These are phyloP conservation scores for Dastarcus helophoroides DNA, from an alignment of 2,888 invertebrate species.

Conservation along the genomic window DNA sequence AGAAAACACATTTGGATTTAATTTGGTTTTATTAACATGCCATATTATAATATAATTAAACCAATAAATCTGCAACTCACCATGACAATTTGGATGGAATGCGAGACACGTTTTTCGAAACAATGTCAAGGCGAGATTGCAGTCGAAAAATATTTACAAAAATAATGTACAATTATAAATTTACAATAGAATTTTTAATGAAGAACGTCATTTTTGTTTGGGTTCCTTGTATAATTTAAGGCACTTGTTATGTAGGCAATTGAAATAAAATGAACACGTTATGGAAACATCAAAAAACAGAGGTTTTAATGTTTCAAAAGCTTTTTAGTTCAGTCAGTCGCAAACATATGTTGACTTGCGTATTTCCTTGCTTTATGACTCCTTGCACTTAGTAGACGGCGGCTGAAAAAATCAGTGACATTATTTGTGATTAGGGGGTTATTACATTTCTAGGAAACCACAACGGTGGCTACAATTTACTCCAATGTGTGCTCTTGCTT, in stretches of 20 bases:
- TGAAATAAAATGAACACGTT: constrained; percentile 25
- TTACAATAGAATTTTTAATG: constrained; percentile 8
- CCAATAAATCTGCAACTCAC: constrained; percentile 7
- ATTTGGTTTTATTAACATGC: constrained; percentile 9
- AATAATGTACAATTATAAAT: constrained; percentile 12
- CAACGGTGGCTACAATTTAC: no score
- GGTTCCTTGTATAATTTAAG: constrained; percentile 27
- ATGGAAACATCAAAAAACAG: constrained; percentile 9
- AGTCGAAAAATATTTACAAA: constrained; percentile 16
- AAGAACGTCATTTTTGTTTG: constrained; percentile 14
- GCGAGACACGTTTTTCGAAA: constrained; percentile 33
- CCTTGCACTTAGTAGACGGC: constrained; percentile 31
- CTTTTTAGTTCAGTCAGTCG: constrained; percentile 10
- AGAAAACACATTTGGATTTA: no score
- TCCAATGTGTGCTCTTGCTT: no score
- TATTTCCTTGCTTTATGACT: constrained; percentile 10
- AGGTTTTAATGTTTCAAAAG: constrained; percentile 6
- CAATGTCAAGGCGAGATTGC: constrained; percentile 14
- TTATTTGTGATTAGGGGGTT: no score
- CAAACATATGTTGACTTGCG: no score
- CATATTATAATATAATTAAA: no score
- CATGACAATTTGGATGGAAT: constrained; percentile 25
- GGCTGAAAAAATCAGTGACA: constrained; percentile 32
- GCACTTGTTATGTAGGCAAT: constrained; percentile 19
- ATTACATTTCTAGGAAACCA: no score